Conservation (phyloP, 2,888 invertebrate species). For the Heteromyza rotundicornis region DNA sequence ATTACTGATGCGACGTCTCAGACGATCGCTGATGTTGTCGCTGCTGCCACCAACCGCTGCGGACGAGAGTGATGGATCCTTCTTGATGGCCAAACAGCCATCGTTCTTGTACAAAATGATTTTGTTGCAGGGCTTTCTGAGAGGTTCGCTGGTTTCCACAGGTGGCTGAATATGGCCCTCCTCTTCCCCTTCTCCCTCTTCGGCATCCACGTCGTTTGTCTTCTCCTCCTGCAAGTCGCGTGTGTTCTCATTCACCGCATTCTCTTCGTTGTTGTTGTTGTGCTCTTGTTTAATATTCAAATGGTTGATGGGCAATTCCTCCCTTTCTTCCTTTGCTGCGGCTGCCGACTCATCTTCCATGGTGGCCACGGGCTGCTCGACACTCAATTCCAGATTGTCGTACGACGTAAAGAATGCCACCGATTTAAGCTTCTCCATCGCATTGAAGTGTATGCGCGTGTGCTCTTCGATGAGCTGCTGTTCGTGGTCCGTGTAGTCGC, state of each 20-base stretch:
- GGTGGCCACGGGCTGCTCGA: constrained; percentile 38
- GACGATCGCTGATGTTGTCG: constrained; percentile 56
- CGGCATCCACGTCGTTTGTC: not conserved
- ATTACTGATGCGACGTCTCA: constrained; percentile 54
- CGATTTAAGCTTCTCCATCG: constrained; percentile 52
- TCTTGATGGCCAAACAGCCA: constrained; percentile 50
- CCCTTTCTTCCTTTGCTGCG: constrained; percentile 8
- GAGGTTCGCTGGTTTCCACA: too few species aligned
- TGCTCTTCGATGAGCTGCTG: constrained; percentile 80
- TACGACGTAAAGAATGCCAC: constrained; percentile 60
- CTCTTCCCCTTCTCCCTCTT: not conserved
- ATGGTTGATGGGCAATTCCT: not conserved
- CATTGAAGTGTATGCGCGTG: constrained; percentile 75
- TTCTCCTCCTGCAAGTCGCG: constrained; percentile 27
- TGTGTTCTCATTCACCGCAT: constrained; percentile 50
- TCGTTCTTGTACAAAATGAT: constrained; percentile 54
- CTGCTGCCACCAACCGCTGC: constrained; percentile 14
- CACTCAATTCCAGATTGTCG: constrained; percentile 57
- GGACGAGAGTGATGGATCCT: constrained; percentile 22
- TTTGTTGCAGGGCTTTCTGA: constrained; percentile 47
- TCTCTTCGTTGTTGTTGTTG: constrained; percentile 53
- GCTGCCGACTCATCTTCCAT: constrained; percentile 27
- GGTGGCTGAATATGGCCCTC: too few species aligned
- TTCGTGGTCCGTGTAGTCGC: constrained; percentile 81
- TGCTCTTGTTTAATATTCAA: constrained; percentile 40